Conservation (phyloP, 1,140 invertebrate genomes). For the Heliconius hermathena region DNA sequence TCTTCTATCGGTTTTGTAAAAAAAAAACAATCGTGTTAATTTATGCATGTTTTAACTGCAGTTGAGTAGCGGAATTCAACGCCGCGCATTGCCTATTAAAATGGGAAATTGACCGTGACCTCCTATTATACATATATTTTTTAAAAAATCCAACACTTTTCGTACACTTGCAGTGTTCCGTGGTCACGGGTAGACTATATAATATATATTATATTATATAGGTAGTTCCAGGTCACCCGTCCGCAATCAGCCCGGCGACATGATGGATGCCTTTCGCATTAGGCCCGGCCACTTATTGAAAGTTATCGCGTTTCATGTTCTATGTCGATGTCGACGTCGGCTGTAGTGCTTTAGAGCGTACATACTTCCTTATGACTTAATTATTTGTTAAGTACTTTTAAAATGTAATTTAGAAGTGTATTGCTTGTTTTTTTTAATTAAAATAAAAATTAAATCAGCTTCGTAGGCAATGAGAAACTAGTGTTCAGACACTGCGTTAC, state of each 20-base stretch:
- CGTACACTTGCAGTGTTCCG: no score
- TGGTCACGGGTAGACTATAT: no score
- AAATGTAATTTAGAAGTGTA: background rate
- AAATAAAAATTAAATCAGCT: background rate
- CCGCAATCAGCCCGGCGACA: background rate
- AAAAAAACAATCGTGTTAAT: no score
- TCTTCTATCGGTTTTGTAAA: no score
- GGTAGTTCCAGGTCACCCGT: background rate
- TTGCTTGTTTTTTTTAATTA: background rate
- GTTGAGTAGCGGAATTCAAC: no score
- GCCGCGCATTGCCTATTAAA: no score
- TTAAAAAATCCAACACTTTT: no score
- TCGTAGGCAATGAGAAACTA: background rate
- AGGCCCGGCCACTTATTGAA: conserved; percentile 12
- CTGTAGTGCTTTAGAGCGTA: background rate
- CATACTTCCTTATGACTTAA: background rate
- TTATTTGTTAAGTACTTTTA: background rate
- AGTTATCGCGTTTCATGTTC: conserved; percentile 1
- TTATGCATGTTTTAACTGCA: no score
- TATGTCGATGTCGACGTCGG: background rate
- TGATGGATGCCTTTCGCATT: conserved; percentile 9
- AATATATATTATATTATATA: background rate
- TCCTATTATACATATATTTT: no score
- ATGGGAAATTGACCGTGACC: no score
- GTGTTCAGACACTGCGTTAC: no score